Evolutionary conservation across 1,140 invertebrate genomes (phyloP), one percentile per base, ranked within the genome.

Genomic region (Pseudomyrmex flavicornis): DNA sequence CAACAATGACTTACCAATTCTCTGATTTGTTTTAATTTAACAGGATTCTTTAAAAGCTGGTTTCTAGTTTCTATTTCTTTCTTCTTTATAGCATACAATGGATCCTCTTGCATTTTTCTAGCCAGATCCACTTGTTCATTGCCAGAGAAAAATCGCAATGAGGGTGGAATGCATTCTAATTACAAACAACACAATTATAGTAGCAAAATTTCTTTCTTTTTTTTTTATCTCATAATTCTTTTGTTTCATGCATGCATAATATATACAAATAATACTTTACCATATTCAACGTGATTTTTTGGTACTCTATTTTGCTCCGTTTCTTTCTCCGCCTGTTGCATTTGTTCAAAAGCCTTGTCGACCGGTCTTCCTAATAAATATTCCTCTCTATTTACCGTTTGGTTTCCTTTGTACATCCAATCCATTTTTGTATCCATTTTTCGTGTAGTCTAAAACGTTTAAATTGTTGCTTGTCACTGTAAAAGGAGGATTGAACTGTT

Each of bases 341-440:
- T 85, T 82, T 96, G 95, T 83, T 98, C 97, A 94, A 98, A 96
- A 61, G 96, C 96, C 94, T 98, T 98, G 90, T 99, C 98, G 82
- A 99, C 96, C 73, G 96, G 94, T 90, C 97, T 96, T 1, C 98
- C 98, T n/a, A 98, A 94, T 2, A 99, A 95, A 95, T 99, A 99
- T 82, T 99, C 98, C 92, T 99, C 98, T 52, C 96, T 94, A 85
- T 98, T 97, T 5, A 97, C 95, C 76, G 95, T 93, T 88, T 96
- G 96, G 88, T 96, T 96, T 10, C 96, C 96, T 95, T 98, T 97
- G 92, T 98, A 98, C 98, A 99, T 98, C 98, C 98, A 99, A 91
- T 98, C 97, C 61, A 99, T 97, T 66, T 95, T 95, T 44, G 96
- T 95, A 72, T 95, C 95, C 35, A 95, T 95, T 61, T 95, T 52